Conservation (phyloP, 2,797 vertebrate genomes). For the Mus caroli region DNA sequence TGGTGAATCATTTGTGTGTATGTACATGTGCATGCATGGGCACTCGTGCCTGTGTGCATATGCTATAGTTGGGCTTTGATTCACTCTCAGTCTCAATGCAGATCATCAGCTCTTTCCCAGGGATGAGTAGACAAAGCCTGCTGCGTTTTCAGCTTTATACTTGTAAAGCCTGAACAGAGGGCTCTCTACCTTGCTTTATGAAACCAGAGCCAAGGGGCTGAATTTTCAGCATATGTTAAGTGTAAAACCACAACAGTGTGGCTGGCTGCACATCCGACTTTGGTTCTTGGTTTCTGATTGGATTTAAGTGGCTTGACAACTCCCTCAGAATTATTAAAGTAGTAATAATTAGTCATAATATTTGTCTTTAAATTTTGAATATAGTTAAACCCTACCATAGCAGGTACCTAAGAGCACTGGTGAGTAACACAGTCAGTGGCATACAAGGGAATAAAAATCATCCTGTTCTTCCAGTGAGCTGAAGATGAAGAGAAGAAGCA, state of each 20-base stretch:
- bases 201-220: not conserved
- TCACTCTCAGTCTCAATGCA: not conserved
- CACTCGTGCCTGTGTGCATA: too few species aligned
- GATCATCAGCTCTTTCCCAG: not conserved
- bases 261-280: not conserved
- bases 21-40: too few species aligned
- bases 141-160: not conserved
- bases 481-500: not conserved
- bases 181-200: not conserved
- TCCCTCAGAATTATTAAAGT: not conserved
- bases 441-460: not conserved
- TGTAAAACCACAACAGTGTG: not conserved
- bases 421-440: not conserved
- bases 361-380: not conserved
- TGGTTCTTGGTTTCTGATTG: conserved; percentile 1
- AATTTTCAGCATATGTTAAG: not conserved
- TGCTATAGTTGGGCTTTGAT: not conserved
- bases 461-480: not conserved
- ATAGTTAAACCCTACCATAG: not conserved
- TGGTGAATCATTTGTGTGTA: not conserved
- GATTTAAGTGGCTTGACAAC: not conserved
- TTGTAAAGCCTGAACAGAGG: not conserved
- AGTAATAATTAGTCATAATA: not conserved
- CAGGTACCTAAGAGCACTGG: not conserved
- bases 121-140: not conserved